phyloP scores from a whole-genome alignment of 2,888 invertebrate genomes.

The Gastrophysa polygoni region DNA sequence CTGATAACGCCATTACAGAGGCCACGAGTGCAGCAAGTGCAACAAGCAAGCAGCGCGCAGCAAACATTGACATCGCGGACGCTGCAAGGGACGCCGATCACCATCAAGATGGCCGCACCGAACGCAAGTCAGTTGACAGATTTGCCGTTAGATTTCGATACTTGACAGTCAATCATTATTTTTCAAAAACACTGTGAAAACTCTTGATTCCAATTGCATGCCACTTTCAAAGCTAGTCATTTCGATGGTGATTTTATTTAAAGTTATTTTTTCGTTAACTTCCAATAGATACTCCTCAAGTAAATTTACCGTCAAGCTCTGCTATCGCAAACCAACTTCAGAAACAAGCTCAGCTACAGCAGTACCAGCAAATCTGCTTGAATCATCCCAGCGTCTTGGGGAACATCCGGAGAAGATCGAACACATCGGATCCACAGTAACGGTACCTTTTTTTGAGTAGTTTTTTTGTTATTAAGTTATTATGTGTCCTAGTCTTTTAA shows the following conservation, averaged over 20 bases:
- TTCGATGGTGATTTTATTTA: conserved; percentile 7
- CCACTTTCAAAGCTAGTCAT: conserved; percentile 17
- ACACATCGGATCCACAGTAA: conserved; percentile 55
- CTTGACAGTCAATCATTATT: conserved; percentile 41
- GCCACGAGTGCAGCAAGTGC: conserved; percentile 48
- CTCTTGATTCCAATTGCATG: neutral
- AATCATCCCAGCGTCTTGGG: conserved; percentile 50
- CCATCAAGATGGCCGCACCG: conserved; percentile 56
- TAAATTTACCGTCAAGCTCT: conserved; percentile 46
- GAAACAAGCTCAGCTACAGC: conserved; percentile 54
- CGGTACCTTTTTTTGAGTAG: conserved; percentile 34
- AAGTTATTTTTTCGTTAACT: conserved; percentile 36
- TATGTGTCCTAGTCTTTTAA: conserved; percentile 39
- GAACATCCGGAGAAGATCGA: conserved; percentile 54
- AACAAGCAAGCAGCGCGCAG: conserved; percentile 41
- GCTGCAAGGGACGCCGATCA: conserved; percentile 54
- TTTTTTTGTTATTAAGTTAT: conserved; percentile 36
- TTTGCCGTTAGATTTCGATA: conserved; percentile 54
- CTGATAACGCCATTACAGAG: conserved; percentile 54
- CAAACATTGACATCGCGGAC: conserved; percentile 50
- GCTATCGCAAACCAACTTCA: conserved; percentile 49
- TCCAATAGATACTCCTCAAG: conserved; percentile 49
- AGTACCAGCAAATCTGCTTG: conserved; percentile 53
- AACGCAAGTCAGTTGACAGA: conserved; percentile 59
- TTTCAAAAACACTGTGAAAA: neutral